Conservation (phyloP, 2,888 invertebrate genomes). For the Sarcophaga subvicina region DNA sequence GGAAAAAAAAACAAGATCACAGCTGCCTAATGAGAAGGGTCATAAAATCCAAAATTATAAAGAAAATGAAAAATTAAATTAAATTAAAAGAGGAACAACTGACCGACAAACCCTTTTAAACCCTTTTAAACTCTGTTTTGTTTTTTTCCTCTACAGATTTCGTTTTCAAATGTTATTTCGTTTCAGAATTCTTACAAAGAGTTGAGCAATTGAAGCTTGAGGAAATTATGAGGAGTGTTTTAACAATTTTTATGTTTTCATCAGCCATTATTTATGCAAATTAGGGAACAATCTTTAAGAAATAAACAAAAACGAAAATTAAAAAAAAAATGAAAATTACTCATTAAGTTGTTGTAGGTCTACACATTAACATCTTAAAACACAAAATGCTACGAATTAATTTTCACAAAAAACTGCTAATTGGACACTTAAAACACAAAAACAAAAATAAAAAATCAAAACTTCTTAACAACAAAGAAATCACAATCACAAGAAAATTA, state of each 20-base stretch:
- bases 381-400: neutral
- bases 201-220: constrained; percentile 36
- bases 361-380: constrained; percentile 3
- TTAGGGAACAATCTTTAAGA: constrained; percentile 39
- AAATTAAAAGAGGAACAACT: constrained; percentile 17
- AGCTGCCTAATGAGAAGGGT: constrained; percentile 23
- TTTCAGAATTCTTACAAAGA: neutral
- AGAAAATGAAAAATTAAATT: constrained; percentile 33
- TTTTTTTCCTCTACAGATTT: neutral
- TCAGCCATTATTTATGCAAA: constrained; percentile 50
- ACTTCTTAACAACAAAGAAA: too few species aligned
- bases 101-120: constrained; percentile 32
- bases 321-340: constrained; percentile 42
- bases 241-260: constrained; percentile 42
- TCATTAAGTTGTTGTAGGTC: constrained; percentile 57
- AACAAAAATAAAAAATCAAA: too few species aligned
- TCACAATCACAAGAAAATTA: too few species aligned
- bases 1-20: constrained; percentile 12
- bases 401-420: too few species aligned
- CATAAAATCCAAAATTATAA: constrained; percentile 28
- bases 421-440: too few species aligned
- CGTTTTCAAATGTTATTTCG: neutral
- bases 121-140: constrained; percentile 10
- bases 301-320: neutral
- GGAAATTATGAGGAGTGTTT: constrained; percentile 49